Percentiles rank a stretch among this genome's conserved stretches.
Conservation (phyloP, 2,888 invertebrate species). For the Brachypterus glaber region DNA sequence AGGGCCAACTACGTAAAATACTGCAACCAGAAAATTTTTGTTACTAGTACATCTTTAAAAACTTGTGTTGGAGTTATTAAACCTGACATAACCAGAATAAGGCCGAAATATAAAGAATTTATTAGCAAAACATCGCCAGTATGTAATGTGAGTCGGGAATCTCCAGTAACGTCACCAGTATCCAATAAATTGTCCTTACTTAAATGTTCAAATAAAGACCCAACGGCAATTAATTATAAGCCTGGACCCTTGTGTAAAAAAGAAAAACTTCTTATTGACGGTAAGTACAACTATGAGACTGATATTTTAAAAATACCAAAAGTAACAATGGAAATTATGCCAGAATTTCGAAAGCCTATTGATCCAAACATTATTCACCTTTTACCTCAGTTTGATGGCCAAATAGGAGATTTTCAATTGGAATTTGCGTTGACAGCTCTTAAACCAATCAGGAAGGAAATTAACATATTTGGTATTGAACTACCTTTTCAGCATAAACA, state of each 20-base stretch:
- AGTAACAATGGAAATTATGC: constrained; percentile 43
- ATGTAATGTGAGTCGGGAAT: too few relatives aligned
- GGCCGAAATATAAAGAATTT: too few relatives aligned
- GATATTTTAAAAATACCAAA: constrained; percentile 45
- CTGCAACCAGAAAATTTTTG: too few relatives aligned
- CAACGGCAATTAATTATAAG: constrained; percentile 45
- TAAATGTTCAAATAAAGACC: too few relatives aligned
- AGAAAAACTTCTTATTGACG: constrained; percentile 40
- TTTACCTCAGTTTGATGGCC: constrained; percentile 39
- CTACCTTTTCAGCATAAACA: constrained; percentile 51
- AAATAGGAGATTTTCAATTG: constrained; percentile 44
- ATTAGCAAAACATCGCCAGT: too few relatives aligned
- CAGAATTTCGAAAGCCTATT: constrained; percentile 42
- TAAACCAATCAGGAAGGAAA: constrained; percentile 26
- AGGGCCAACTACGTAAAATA: too few relatives aligned
- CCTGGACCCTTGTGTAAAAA: constrained; percentile 50
- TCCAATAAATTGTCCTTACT: too few relatives aligned
- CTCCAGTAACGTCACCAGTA: too few relatives aligned
- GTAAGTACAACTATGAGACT: constrained; percentile 41
- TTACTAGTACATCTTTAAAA: too few relatives aligned
- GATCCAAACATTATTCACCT: constrained; percentile 41
- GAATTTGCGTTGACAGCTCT: constrained; percentile 49
- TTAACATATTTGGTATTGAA: constrained; percentile 44
- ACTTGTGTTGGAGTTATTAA: too few relatives aligned
- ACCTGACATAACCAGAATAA: too few relatives aligned